Percentiles rank a stretch among this genome's conserved stretches.
These are phyloP conservation scores for Ptilodon capucinus DNA, from an alignment of 2,888 invertebrate genomes.

Conservation along the genomic window DNA sequence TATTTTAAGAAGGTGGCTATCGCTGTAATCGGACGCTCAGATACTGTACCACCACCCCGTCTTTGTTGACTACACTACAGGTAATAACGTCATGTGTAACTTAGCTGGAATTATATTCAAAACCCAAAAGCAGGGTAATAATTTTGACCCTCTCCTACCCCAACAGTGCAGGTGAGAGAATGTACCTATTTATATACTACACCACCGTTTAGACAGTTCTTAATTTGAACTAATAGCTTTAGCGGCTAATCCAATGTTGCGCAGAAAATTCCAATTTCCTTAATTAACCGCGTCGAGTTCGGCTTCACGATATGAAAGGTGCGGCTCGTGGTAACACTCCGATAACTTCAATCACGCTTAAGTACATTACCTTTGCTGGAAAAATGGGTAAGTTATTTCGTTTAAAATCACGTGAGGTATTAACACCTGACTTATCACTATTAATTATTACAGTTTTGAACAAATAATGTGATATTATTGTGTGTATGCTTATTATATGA, in stretches of 20 bases:
- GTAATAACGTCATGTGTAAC: too few relatives aligned
- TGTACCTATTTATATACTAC: conserved; percentile 46
- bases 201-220: conserved; percentile 62
- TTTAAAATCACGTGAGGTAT: background rate
- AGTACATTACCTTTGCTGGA: conserved; percentile 32
- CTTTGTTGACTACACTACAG: too few relatives aligned
- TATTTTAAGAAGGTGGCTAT: too few relatives aligned
- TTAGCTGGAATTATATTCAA: too few relatives aligned
- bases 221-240: conserved; percentile 82
- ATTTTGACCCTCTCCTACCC: conserved; percentile 38
- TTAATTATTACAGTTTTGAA: too few relatives aligned
- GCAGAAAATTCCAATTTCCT: conserved; percentile 81
- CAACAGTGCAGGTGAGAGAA: conserved; percentile 43
- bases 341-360: conserved; percentile 65
- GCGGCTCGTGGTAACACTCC: conserved; percentile 69
- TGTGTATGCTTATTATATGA: too few relatives aligned
- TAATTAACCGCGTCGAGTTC: conserved; percentile 75
- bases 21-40: too few relatives aligned
- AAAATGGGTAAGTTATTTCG: background rate
- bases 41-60: too few relatives aligned
- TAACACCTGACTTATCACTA: too few relatives aligned
- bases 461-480: too few relatives aligned
- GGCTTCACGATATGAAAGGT: conserved; percentile 69
- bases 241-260: conserved; percentile 72
- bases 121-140: too few relatives aligned